A percentile compares a stretch with the other conserved stretches of the same genome.
These are phyloP conservation scores for Lepidothrix coronata DNA, from an alignment of 2,113 vertebrate genomes.

Conservation along the genomic window DNA sequence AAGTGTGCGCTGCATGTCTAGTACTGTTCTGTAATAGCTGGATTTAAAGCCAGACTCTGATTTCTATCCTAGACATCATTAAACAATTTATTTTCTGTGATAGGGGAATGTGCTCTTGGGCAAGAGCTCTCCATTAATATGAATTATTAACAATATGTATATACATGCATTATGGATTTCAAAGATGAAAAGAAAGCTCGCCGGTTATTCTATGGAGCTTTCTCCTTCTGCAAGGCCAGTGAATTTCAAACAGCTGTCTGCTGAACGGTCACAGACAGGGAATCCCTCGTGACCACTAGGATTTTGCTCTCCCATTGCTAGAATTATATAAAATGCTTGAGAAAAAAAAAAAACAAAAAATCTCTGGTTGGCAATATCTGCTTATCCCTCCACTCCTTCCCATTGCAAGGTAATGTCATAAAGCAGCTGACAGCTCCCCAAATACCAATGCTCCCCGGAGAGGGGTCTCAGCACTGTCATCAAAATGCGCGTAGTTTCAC, in stretches of 20 bases:
- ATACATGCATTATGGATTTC: slow-evolving; percentile 44
- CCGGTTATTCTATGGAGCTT: neutral
- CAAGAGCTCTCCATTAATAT: slow-evolving; percentile 42
- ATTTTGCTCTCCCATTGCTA: neutral
- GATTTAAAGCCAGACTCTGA: slow-evolving; percentile 8
- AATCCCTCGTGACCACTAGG: neutral
- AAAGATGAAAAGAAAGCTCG: slow-evolving; percentile 25
- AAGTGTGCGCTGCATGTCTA: neutral
- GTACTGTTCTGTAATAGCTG: neutral
- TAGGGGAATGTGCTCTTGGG: slow-evolving; percentile 17
- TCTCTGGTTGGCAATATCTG: neutral
- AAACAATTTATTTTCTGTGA: slow-evolving; percentile 55
- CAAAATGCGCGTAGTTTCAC: neutral
- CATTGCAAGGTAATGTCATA: neutral
- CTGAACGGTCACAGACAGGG: neutral
- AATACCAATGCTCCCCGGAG: neutral
- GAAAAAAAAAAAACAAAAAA: neutral
- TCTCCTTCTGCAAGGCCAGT: neutral
- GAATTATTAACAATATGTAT: slow-evolving; percentile 60
- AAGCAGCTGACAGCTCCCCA: neutral
- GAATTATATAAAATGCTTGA: neutral
- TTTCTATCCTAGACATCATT: slow-evolving; percentile 29
- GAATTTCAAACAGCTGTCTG: neutral
- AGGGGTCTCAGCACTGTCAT: neutral
- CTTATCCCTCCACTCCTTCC: neutral